Evolutionary conservation across 2,797 vertebrate genomes (phyloP).

Genomic region (Rhinella marina): DNA sequence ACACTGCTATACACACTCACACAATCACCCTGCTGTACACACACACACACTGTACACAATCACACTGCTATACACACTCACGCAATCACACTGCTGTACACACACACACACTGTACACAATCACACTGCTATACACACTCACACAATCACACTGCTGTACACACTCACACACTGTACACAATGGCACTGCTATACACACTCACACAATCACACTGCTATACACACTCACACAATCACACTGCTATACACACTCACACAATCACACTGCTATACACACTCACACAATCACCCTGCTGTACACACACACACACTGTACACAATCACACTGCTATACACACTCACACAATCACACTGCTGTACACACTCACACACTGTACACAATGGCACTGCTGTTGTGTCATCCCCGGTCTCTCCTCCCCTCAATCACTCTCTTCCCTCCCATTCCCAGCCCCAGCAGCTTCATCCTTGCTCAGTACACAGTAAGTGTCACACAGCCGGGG

Average conservation of each 20-base stretch:
- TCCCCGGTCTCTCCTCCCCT: constrained; percentile 33
- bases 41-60: not conserved
- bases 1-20: not conserved
- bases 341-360: not conserved
- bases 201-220: not conserved
- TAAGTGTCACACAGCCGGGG: constrained; percentile 38
- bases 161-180: not conserved
- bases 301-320: not conserved
- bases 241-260: not conserved
- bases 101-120: not conserved
- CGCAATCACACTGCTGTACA: not conserved
- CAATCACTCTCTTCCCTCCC: constrained; percentile 50
- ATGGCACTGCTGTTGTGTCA: not conserved
- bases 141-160: not conserved
- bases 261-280: not conserved
- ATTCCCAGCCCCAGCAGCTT: constrained; percentile 40
- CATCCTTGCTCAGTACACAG: constrained; percentile 48
- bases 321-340: constrained; percentile 7
- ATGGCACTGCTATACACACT: not conserved
- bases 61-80: no score
- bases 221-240: not conserved
- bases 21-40: not conserved
- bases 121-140: not conserved
- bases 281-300: no score
- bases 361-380: constrained; percentile 9